Conservation (phyloP, 1,140 invertebrate species). For the Thaumatotibia leucotreta region DNA sequence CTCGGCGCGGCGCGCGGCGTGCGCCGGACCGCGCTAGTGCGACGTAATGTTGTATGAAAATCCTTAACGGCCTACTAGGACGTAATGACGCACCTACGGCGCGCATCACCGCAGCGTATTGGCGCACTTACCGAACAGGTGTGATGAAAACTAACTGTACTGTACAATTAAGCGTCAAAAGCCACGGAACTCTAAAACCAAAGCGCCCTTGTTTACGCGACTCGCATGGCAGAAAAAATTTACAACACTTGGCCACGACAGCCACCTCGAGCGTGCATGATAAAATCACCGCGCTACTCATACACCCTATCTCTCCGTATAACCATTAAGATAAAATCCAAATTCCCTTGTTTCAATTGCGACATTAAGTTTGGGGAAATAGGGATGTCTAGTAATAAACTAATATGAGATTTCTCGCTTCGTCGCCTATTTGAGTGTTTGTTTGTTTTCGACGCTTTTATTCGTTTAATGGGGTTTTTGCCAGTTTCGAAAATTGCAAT, state of each 20-base stretch:
- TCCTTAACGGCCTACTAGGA: too few relatives aligned
- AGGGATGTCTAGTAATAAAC: slow-evolving; percentile 32
- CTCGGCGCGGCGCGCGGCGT: too few relatives aligned
- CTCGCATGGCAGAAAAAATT: slow-evolving; percentile 33
- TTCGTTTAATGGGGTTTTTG: background rate
- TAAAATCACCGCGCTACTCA: slow-evolving; percentile 25
- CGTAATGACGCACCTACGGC: too few relatives aligned
- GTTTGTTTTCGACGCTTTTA: slow-evolving; percentile 10
- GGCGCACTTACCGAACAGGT: too few relatives aligned
- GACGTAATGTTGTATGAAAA: too few relatives aligned
- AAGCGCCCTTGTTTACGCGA: slow-evolving; percentile 3
- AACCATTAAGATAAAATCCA: slow-evolving; percentile 17
- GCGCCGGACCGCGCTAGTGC: too few relatives aligned
- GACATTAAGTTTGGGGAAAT: slow-evolving; percentile 16
- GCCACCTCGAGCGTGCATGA: slow-evolving; percentile 28
- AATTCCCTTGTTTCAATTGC: slow-evolving; percentile 13
- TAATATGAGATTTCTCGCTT: slow-evolving; percentile 12
- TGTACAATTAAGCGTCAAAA: background rate
- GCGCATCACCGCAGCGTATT: too few relatives aligned
- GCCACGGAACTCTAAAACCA: background rate
- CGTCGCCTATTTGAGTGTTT: background rate
- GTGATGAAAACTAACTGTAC: background rate
- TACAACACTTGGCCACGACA: slow-evolving; percentile 36
- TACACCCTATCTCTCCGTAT: slow-evolving; percentile 15
- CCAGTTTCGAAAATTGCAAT: too few relatives aligned